These are phyloP conservation scores for Colistium nudipinnis DNA, from an alignment of 2,113 vertebrate genomes.

Conservation along the genomic window DNA sequence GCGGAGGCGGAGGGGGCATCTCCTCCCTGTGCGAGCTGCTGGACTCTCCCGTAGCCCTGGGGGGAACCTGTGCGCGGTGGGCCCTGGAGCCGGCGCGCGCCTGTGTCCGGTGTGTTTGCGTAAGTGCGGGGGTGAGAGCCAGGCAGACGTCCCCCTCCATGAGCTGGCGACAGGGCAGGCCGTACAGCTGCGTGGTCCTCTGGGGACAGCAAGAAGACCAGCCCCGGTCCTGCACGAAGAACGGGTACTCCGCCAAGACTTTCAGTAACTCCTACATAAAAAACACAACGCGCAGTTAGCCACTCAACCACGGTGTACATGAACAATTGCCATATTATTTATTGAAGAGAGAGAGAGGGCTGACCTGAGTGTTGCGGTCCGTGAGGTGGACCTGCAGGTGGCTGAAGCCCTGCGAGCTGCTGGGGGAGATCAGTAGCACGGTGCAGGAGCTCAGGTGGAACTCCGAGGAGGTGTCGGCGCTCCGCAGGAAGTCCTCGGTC, in stretches of 20 bases:
- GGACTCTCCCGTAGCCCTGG: slow-evolving; percentile 54
- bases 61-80: slow-evolving; percentile 52
- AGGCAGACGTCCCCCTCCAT: slow-evolving; percentile 81
- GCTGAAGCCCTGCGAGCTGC: slow-evolving; percentile 78
- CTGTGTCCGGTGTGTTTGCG: slow-evolving; percentile 64
- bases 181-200: slow-evolving; percentile 79
- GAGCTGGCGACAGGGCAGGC: slow-evolving; percentile 82
- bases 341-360: slow-evolving; percentile 35
- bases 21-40: slow-evolving; percentile 67
- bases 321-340: too few relatives aligned
- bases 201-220: slow-evolving; percentile 85
- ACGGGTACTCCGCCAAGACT: slow-evolving; percentile 85
- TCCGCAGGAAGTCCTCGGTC: slow-evolving; percentile 83
- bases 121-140: slow-evolving; percentile 77
- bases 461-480: slow-evolving; percentile 80
- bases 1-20: slow-evolving; percentile 75
- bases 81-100: slow-evolving; percentile 51
- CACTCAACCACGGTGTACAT: not conserved
- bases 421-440: slow-evolving; percentile 77
- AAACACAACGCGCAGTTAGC: slow-evolving; percentile 63
- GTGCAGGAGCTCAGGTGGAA: slow-evolving; percentile 85
- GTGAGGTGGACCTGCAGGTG: slow-evolving; percentile 83
- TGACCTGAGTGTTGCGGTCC: slow-evolving; percentile 85
- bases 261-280: slow-evolving; percentile 82
- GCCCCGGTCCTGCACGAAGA: slow-evolving; percentile 82